Percentiles rank a stretch among this genome's conserved stretches.
These are phyloP conservation scores for Dicyrtomina minuta DNA, from an alignment of 2,888 invertebrate genomes.

Conservation along the genomic window DNA sequence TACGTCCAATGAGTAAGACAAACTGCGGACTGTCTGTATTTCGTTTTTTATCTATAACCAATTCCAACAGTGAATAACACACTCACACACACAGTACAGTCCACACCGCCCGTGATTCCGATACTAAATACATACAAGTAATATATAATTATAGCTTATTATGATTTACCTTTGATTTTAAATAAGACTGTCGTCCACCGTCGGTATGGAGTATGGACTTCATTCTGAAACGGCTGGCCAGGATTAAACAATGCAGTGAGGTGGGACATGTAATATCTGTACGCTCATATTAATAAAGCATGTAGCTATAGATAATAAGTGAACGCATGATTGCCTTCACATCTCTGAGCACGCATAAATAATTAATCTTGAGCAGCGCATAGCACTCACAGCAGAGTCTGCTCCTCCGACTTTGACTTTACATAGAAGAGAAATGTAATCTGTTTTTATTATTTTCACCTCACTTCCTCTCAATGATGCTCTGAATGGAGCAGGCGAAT, in stretches of 20 bases:
- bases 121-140: too few species aligned
- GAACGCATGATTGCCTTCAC: conserved; percentile 16
- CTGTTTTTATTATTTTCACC: conserved; percentile 15
- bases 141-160: too few species aligned
- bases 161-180: too few species aligned
- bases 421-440: conserved; percentile 19
- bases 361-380: conserved; percentile 10
- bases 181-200: too few species aligned
- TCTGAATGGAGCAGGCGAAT: background rate
- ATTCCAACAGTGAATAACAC: too few species aligned
- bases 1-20: too few species aligned
- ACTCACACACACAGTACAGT: too few species aligned
- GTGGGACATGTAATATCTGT: background rate
- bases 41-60: too few species aligned
- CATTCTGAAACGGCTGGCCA: conserved; percentile 3
- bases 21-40: too few species aligned
- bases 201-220: background rate
- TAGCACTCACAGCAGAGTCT: too few species aligned
- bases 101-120: too few species aligned
- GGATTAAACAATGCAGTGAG: conserved; percentile 25
- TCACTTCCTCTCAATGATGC: conserved; percentile 5
- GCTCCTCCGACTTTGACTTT: conserved; percentile 1
- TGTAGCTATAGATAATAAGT: background rate
- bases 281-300: too few species aligned
- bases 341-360: conserved; percentile 20